A percentile compares a stretch with the other conserved stretches of the same genome.
phyloP scores from a whole-genome alignment of 2,113 vertebrate species.

The Mus spicilegus region DNA sequence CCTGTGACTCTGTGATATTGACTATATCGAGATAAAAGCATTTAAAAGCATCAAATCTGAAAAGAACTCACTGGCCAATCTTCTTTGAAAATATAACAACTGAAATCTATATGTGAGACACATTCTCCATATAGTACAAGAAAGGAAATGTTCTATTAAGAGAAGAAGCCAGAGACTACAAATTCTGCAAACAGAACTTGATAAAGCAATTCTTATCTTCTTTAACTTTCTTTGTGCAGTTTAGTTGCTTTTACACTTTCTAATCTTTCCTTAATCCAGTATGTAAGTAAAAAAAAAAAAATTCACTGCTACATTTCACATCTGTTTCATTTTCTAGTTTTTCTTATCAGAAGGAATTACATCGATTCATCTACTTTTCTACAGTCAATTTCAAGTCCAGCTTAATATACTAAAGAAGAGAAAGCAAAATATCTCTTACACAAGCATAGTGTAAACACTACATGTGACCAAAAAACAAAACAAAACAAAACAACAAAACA shows the following conservation, averaged over 20 bases:
- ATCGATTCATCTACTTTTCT: background rate
- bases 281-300: background rate
- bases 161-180: no score
- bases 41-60: background rate
- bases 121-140: background rate
- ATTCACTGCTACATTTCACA: background rate
- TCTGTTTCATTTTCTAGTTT: background rate
- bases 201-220: background rate
- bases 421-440: background rate
- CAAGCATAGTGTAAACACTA: background rate
- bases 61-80: background rate
- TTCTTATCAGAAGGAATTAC: background rate
- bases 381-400: background rate
- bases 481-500: background rate
- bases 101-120: background rate
- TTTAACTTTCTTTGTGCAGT: background rate
- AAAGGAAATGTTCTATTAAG: background rate
- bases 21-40: background rate
- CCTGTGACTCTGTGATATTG: background rate
- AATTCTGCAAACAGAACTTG: background rate
- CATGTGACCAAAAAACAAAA: background rate
- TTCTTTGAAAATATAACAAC: background rate
- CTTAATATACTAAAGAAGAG: background rate
- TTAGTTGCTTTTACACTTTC: background rate
- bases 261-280: background rate